Conservation (phyloP, 2,797 vertebrate species). For the Notamacropus eugenii region DNA sequence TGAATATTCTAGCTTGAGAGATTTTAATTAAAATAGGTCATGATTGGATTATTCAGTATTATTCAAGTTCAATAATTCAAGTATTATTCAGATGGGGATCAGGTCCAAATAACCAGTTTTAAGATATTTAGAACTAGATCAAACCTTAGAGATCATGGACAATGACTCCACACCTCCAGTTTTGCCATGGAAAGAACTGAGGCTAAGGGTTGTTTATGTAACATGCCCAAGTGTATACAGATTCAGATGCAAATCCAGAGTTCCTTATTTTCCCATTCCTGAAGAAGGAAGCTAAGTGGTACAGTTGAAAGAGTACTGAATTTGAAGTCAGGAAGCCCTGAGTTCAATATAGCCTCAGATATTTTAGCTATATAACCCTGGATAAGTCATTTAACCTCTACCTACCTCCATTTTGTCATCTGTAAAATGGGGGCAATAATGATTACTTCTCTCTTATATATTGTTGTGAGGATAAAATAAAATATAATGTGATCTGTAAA, state of each 20-base stretch:
- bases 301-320: too few species aligned
- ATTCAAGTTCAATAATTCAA: not conserved
- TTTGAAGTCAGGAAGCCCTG: not conserved
- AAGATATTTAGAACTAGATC: not conserved
- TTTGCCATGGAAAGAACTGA: not conserved
- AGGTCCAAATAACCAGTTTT: not conserved
- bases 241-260: not conserved
- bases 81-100: not conserved
- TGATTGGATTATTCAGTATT: not conserved
- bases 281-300: too few species aligned
- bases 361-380: not conserved
- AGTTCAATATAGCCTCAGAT: not conserved
- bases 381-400: not conserved
- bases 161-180: not conserved
- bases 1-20: not conserved
- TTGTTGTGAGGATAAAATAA: not conserved
- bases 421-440: not conserved
- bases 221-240: not conserved
- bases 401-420: not conserved
- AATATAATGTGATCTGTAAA: not conserved
- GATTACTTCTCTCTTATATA: not conserved
- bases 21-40: not conserved
- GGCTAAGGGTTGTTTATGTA: not conserved
- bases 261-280: not conserved
- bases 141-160: not conserved